Base-by-base conservation (phyloP, 35 echinoderm and acorn worm species). In the Hemicentrotus pulcherrimus region DNA sequence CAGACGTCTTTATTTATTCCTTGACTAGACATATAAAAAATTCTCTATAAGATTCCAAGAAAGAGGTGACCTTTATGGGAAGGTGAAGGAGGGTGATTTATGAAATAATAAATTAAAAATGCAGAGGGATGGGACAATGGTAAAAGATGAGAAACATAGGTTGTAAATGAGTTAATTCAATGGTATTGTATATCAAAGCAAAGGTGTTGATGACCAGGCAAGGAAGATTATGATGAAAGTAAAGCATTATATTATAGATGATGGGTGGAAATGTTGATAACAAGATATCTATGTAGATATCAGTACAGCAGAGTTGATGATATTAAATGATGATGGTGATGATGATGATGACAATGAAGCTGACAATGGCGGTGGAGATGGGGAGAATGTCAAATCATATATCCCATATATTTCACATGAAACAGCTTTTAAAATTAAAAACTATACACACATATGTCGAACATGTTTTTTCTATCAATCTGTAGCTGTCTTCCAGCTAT, bases 1-100 rank as follows among this genome's bases (percentile, higher is more conserved):
- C 65, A 78, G 65, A 78, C 28, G 65, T 78, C 65, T 78, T 78
- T 78, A 78, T 78, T 78, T 78, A n/a, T 78, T 78, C 65, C 65
- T 78, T 78, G 24, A 55, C 50, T 55, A 10, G 50, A 10, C 9
- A 14, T 55, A 14, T 8, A 55, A 10, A 14, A 14, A 55, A 55
- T 55, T 14, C 50, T 55, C 14, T 10, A 55, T 55, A 55, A 22
- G 65, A 78, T 78, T 78, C 28, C 19, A 78, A 7, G 65, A 78
- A 78, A 78, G 24, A 1, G 65, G 6, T 28, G 65, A 28, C n/a
- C 65, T n/a, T n/a, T 28, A 28, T 4, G 4, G 19, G 65, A n/a
- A 78, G 19, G 6, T 78, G 65, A 78, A 78, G 65, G 18, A 78
- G 9, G 88, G 33, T 41, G 31, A 18, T 41, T 1, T 90, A 3